Percentiles rank a stretch among this genome's conserved stretches.
phyloP scores from a whole-genome alignment of 2,797 vertebrate species.

The Falco columbarius region DNA sequence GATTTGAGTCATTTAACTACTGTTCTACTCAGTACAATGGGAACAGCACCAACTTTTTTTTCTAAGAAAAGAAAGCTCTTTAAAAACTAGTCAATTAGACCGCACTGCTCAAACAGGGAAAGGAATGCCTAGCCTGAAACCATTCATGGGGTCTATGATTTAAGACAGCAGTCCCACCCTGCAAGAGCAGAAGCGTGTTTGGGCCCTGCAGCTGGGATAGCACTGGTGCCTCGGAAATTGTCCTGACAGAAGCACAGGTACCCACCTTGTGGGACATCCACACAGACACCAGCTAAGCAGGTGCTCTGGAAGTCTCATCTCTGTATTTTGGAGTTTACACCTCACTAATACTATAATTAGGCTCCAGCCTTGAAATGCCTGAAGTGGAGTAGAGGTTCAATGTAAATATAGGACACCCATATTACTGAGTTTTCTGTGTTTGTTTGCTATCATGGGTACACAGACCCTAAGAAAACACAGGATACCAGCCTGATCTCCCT shows the following conservation, averaged over 20 bases:
- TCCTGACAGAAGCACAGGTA: neutral
- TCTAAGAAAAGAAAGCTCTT: neutral
- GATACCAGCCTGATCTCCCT: neutral
- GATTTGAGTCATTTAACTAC: neutral
- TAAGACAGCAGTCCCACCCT: neutral
- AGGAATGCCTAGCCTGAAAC: neutral
- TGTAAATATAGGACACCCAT: fast-evolving
- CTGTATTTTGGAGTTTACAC: neutral
- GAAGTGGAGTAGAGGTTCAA: neutral
- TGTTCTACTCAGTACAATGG: neutral
- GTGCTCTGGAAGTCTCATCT: neutral
- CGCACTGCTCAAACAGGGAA: neutral
- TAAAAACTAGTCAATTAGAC: neutral
- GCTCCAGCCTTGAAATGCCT: neutral
- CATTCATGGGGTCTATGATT: neutral
- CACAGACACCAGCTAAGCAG: neutral
- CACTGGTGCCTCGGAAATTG: neutral
- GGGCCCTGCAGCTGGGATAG: neutral
- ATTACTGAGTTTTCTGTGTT: neutral
- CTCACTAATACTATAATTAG: neutral
- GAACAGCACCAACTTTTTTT: neutral
- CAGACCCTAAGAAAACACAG: neutral
- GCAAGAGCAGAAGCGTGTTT: neutral
- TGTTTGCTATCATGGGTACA: too few species aligned
- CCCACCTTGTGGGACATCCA: neutral